Base-by-base conservation (phyloP, 2,113 vertebrate genomes). In the Alouatta palliata region DNA sequence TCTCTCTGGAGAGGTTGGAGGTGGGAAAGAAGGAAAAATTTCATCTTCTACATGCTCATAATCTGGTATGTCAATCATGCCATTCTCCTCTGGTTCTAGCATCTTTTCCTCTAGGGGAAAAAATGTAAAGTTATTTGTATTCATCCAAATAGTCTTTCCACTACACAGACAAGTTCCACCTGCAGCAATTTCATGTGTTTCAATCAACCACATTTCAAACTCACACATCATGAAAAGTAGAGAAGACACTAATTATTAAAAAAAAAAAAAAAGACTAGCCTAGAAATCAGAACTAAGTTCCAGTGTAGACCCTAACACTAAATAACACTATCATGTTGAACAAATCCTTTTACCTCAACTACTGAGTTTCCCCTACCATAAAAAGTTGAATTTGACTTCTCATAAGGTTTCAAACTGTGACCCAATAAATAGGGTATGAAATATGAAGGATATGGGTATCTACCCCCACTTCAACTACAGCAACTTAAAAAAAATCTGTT, bases 21-120 rank as follows among this genome's bases (percentile, higher is more conserved):
- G 99, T 1, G 99, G 99, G 3, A 99, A 98, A 40, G 99, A 99
- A 30, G 99, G 99, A 87, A 99, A 99, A 0, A 71, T 97, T 96
- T 99, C 99, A 2, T 99, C 99, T 87, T 99, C 99, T 4, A 96
- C 95, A 6, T 97, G 95, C 8, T 99, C 99, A 85, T 99, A 99
- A 94, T 99, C 98, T 1, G 99, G 98, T 17, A 99, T 93, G 75
- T 98, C 98, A 94, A 98, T 97, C 80, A 98, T 94, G 58, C 96
- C 98, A 75, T 98, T 98, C 76, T 99, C 99, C 81, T 97, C 37
- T n/a, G 98, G 98, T 77, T 99, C 99, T 8, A 96, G 4, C 99
- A 99, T 99, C 47, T 97, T 88, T 82, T 88, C 16, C 43, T 82
- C 73, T 82, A 10, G 73, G 5, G 8, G 5, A 43, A 76, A 37